Evolutionary conservation across 2,888 invertebrate species (phyloP).

Genomic region (Eulithis testata): DNA sequence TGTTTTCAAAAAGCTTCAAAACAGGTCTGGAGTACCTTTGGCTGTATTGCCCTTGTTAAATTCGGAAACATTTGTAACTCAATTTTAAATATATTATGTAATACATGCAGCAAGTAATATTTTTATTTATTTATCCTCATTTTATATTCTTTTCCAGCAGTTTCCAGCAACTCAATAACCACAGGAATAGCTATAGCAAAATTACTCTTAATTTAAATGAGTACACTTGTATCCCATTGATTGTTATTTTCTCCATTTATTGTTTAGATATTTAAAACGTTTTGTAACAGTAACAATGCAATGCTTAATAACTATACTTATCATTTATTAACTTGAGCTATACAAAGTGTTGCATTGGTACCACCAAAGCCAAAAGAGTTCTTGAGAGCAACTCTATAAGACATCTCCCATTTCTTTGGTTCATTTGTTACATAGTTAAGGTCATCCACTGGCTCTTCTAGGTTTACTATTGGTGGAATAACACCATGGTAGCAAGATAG

Average conservation of each 20-base stretch:
- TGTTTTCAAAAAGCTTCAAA: slow-evolving; percentile 66
- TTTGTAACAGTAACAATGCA: background rate
- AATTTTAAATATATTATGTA: slow-evolving; percentile 83
- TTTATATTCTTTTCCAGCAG: background rate
- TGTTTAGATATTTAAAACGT: no score
- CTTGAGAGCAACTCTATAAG: slow-evolving; percentile 91
- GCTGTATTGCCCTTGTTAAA: slow-evolving; percentile 74
- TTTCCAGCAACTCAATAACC: background rate
- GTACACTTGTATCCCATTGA: no score
- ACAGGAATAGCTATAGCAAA: background rate
- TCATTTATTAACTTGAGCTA: slow-evolving; percentile 65
- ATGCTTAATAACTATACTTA: slow-evolving; percentile 41
- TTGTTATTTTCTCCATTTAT: no score
- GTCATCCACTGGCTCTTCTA: slow-evolving; percentile 88
- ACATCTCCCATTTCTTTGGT: slow-evolving; percentile 84
- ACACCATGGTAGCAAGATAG: slow-evolving; percentile 90
- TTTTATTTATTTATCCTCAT: slow-evolving; percentile 51
- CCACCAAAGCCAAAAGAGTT: slow-evolving; percentile 99
- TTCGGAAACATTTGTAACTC: slow-evolving; percentile 80
- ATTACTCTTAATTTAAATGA: no score
- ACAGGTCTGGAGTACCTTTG: slow-evolving; percentile 69
- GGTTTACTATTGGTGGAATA: slow-evolving; percentile 95
- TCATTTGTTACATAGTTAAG: slow-evolving; percentile 88
- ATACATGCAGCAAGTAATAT: slow-evolving; percentile 66
- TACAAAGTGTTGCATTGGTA: slow-evolving; percentile 96